phyloP scores from a whole-genome alignment of 92 coral and sea anemone genomes.

The Plumapathes pennacea region DNA sequence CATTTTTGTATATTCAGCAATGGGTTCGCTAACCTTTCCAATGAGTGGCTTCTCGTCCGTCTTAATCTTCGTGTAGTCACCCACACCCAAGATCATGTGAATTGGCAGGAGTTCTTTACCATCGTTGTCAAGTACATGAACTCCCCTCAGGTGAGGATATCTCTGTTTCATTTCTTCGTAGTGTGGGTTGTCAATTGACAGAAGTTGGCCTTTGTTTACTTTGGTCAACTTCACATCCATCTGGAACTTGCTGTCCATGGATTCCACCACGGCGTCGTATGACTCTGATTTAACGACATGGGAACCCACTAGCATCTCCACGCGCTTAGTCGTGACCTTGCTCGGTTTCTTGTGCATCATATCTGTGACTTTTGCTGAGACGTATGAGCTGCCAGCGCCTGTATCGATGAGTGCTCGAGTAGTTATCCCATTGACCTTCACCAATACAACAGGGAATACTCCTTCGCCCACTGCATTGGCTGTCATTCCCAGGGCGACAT shows the following conservation, averaged over 20 bases:
- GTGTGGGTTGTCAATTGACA: conserved; percentile 45
- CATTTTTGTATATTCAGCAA: conserved; percentile 20
- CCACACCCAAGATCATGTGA: conserved; percentile 10
- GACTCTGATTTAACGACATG: conserved; percentile 30
- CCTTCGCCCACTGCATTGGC: conserved; percentile 18
- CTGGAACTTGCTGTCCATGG: conserved; percentile 32
- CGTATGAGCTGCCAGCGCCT: conserved; percentile 53
- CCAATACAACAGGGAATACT: conserved; percentile 27
- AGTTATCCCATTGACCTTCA: conserved; percentile 38
- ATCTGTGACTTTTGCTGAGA: conserved; percentile 42
- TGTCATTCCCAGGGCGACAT: conserved; percentile 9
- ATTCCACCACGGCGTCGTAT: conserved; percentile 26
- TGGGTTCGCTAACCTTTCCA: conserved; percentile 9
- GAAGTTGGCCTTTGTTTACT: conserved; percentile 56
- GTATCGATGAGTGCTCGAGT: conserved; percentile 40
- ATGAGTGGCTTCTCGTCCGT: conserved; percentile 5
- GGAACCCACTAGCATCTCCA: conserved; percentile 58
- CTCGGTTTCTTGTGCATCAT: conserved; percentile 26
- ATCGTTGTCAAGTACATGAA: conserved; percentile 4
- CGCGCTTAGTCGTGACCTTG: conserved; percentile 25
- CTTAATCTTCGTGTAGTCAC: conserved; percentile 6
- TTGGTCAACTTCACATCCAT: conserved; percentile 46
- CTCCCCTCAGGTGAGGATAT: conserved; percentile 22
- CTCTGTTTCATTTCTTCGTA: conserved; percentile 4
- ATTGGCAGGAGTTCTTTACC: conserved; percentile 11